phyloP scores from a whole-genome alignment of 2,888 invertebrate species.

The Epistrophella euchroma region DNA sequence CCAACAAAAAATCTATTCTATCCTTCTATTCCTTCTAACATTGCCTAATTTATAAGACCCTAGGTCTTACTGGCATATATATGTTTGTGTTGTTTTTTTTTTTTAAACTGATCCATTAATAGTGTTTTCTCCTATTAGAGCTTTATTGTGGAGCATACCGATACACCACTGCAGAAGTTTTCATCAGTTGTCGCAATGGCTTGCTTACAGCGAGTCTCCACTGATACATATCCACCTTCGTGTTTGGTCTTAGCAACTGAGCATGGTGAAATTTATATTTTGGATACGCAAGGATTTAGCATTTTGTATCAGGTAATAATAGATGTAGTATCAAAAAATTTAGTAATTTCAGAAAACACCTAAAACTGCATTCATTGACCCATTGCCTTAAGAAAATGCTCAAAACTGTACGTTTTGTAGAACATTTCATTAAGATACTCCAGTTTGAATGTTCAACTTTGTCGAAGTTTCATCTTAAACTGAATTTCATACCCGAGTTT shows the following conservation, averaged over 20 bases:
- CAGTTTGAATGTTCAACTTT: too few species aligned
- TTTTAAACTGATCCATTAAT: too few species aligned
- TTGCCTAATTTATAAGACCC: too few species aligned
- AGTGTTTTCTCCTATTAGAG: slow-evolving; percentile 77
- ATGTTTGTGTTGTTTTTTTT: too few species aligned
- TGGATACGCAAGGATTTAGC: slow-evolving; percentile 96
- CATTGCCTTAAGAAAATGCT: too few species aligned
- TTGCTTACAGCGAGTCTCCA: slow-evolving; percentile 90
- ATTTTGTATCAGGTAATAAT: slow-evolving; percentile 87
- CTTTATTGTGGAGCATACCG: slow-evolving; percentile 83
- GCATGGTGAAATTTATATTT: slow-evolving; percentile 90
- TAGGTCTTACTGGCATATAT: too few species aligned
- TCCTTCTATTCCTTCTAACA: too few species aligned
- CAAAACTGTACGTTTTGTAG: too few species aligned
- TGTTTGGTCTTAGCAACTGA: slow-evolving; percentile 96
- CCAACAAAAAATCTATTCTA: too few species aligned
- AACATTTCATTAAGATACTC: too few species aligned
- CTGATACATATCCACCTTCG: slow-evolving; percentile 90
- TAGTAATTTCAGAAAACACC: neutral
- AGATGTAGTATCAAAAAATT: neutral
- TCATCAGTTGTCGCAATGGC: slow-evolving; percentile 91
- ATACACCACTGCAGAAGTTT: slow-evolving; percentile 83
- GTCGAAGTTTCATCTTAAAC: too few species aligned
- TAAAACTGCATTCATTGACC: neutral
- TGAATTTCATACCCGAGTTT: too few species aligned